Evolutionary conservation across 2,888 invertebrate genomes (phyloP).

Genomic region (Selenia dentaria): DNA sequence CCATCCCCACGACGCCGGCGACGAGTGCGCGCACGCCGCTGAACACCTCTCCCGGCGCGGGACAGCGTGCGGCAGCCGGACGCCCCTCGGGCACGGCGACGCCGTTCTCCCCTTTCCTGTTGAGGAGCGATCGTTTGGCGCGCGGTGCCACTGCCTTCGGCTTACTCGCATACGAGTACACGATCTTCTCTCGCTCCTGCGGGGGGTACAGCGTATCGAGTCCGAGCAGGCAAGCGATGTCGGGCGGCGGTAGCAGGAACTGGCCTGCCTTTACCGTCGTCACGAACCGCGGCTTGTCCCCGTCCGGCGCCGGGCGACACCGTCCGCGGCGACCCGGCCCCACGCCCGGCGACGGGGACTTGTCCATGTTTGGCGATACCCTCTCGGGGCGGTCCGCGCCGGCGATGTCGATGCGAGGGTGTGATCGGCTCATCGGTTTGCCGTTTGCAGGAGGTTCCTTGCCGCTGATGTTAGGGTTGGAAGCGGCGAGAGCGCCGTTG

Average conservation of each 20-base stretch:
- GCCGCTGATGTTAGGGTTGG: slow-evolving; percentile 86
- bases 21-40: slow-evolving; percentile 59
- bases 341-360: slow-evolving; percentile 15
- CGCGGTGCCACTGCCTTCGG: slow-evolving; percentile 80
- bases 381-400: slow-evolving; percentile 27
- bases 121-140: slow-evolving; percentile 39
- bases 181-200: slow-evolving; percentile 59
- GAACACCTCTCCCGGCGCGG: slow-evolving; percentile 23
- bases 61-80: slow-evolving; percentile 1
- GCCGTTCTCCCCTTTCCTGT: slow-evolving; percentile 20
- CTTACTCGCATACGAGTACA: slow-evolving; percentile 88
- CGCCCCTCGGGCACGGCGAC: slow-evolving; percentile 11
- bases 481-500: slow-evolving; percentile 44
- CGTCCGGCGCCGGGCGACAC: slow-evolving; percentile 43
- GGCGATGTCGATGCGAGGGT: slow-evolving; percentile 54
- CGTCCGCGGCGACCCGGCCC: slow-evolving; percentile 34
- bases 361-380: slow-evolving; percentile 10
- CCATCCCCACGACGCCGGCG: slow-evolving; percentile 61
- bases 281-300: slow-evolving; percentile 87
- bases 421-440: slow-evolving; percentile 41
- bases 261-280: slow-evolving; percentile 92
- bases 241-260: slow-evolving; percentile 91
- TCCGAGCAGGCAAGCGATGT: slow-evolving; percentile 87
- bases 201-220: slow-evolving; percentile 71
- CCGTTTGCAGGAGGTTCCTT: neutral